phyloP scores from a whole-genome alignment of 2,113 vertebrate genomes.

The Bos javanicus region DNA sequence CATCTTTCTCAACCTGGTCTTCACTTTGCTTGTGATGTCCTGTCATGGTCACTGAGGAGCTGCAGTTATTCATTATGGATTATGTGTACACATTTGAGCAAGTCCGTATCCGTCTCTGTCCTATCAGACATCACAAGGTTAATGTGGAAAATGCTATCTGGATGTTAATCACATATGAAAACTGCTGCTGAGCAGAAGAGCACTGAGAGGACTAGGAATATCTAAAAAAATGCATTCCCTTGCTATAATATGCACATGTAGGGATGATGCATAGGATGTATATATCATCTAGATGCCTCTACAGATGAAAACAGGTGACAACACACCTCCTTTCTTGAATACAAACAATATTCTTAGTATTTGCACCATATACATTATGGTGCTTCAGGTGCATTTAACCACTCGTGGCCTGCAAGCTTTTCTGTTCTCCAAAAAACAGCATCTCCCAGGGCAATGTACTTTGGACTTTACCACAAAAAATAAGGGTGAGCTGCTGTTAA shows the following conservation, averaged over 20 bases:
- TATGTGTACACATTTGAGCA: not conserved
- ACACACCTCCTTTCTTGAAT: not conserved
- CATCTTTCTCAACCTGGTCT: not conserved
- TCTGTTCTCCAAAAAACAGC: not conserved
- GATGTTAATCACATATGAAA: constrained; percentile 54
- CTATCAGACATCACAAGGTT: constrained; percentile 65
- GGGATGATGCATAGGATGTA: not conserved
- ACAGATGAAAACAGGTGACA: not conserved
- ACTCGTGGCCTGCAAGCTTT: not conserved
- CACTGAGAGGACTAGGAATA: not conserved
- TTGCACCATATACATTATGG: not conserved
- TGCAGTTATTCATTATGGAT: constrained; percentile 40
- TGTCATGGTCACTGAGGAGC: not conserved
- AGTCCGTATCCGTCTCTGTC: constrained; percentile 61
- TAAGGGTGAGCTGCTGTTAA: not conserved
- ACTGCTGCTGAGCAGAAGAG: not conserved
- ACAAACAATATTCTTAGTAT: not conserved
- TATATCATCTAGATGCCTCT: not conserved
- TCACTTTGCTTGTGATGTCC: not conserved
- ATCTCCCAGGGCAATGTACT: not conserved
- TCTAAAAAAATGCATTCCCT: not conserved
- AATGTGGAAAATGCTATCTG: constrained; percentile 39
- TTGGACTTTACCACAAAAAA: not conserved
- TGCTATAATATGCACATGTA: not conserved
- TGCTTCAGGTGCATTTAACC: not conserved